Base-by-base conservation (phyloP, 1,140 invertebrate genomes). In the Samia ricini region DNA sequence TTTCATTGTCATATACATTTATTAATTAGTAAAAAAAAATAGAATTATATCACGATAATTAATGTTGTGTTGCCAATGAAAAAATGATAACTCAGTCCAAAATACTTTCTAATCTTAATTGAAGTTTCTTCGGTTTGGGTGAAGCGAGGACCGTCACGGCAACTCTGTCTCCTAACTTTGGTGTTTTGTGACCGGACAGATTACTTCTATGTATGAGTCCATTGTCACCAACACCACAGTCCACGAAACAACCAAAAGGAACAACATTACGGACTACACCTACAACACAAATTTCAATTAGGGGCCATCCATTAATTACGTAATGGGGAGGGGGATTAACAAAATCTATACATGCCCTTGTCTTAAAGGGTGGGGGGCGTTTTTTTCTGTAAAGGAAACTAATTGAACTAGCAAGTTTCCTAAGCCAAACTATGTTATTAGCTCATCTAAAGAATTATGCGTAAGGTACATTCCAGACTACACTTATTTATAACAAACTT, bases 211-310 rank as follows among this genome's bases (percentile, higher is more conserved):
- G 96, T 50, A 98, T 93, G 19, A 98, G 91, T 0, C 95, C 97
- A 86, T 95, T 92, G 49, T 81, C 92, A 3, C 93, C 95, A 0
- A 98, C 94, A 0, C 97, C 97, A 66, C 97, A 94, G 81, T 98
- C 97, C 4, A 98, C 95, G 87, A 98, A 99, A 48, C 94, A 94
- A 15, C 97, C 97, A 86, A 98, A 98, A 68, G 96, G 94, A 0
- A 96, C 97, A 0, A 97, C 94, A 85, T 98, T 99, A 4, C 91
- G 92, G 0, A 97, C 94, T 1, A 93, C 91, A 19, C 96, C 95
- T 72, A 91, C 6, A 33, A 57, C 2, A 20, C 20, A 33, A 7
- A 5, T 36, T 20, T 24, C 18, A 18, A n/a, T n/a, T 54, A 54
- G 52, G n/a, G n/a, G n/a, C n/a, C n/a, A n/a, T n/a, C n/a, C n/a